Evolutionary conservation across 2,888 invertebrate genomes (phyloP).

Genomic region (Drosophila demipolita): DNA sequence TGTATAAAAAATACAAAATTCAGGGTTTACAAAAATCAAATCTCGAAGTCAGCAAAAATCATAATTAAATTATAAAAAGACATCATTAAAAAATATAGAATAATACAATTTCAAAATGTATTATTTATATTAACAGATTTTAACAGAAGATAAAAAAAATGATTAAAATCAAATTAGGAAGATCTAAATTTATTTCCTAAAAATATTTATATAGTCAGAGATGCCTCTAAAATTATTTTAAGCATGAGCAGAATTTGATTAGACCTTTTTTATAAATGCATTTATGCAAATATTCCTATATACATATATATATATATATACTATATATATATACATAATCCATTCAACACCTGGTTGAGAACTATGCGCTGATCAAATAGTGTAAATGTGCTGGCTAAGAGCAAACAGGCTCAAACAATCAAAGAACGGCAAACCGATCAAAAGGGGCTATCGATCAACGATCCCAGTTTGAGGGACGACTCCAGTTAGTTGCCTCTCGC

Average conservation of each 20-base stretch:
- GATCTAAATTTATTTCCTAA: too few relatives aligned
- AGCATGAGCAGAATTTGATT: not conserved
- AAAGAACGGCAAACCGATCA: slow-evolving; percentile 69
- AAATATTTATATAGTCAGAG: too few relatives aligned
- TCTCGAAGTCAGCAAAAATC: not conserved
- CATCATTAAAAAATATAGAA: not conserved
- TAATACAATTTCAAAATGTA: not conserved
- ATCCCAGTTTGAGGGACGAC: slow-evolving; percentile 4
- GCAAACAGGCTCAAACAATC: slow-evolving; percentile 56
- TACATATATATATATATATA: not conserved
- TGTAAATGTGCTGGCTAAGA: slow-evolving; percentile 1
- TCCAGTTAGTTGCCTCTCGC: slow-evolving; percentile 2
- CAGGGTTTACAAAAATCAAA: too few relatives aligned
- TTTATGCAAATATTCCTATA: not conserved
- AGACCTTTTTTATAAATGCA: not conserved
- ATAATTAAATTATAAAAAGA: not conserved
- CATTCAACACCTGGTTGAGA: slow-evolving; percentile 47
- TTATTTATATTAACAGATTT: too few relatives aligned
- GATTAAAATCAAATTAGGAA: too few relatives aligned
- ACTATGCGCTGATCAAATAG: slow-evolving; percentile 67
- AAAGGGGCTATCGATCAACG: slow-evolving; percentile 62
- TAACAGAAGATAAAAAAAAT: too few relatives aligned
- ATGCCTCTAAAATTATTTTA: not conserved
- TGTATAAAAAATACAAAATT: too few relatives aligned
- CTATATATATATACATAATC: not conserved